Percentiles rank a stretch among this genome's conserved stretches.
Evolutionary conservation across 2,888 invertebrate genomes (phyloP).

Genomic region (Dryobotodes eremita): DNA sequence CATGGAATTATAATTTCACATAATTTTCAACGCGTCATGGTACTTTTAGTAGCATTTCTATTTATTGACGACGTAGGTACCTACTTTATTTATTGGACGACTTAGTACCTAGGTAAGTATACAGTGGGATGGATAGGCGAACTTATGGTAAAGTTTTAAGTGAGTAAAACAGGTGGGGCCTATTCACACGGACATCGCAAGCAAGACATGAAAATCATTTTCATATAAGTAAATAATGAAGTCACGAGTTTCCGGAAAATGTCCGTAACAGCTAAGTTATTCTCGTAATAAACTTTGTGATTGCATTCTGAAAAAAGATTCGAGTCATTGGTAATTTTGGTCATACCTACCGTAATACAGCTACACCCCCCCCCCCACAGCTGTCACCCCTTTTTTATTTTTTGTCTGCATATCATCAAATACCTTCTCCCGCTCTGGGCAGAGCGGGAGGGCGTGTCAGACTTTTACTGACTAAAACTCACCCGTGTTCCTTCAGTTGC

Average conservation of each 20-base stretch:
- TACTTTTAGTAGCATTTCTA: not conserved
- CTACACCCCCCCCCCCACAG: no score
- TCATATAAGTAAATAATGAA: constrained; percentile 2
- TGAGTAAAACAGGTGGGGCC: constrained; percentile 10
- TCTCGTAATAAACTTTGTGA: not conserved
- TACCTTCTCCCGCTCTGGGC: no score
- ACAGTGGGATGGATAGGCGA: not conserved
- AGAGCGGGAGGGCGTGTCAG: no score
- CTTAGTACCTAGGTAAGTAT: not conserved
- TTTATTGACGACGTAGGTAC: not conserved
- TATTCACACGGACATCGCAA: constrained; percentile 1
- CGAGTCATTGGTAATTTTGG: not conserved
- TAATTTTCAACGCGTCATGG: constrained; percentile 27
- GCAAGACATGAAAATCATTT: not conserved
- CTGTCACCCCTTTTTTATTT: no score
- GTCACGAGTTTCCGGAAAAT: not conserved
- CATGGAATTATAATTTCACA: constrained; percentile 17
- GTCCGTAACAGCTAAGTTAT: not conserved
- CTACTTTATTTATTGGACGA: not conserved
- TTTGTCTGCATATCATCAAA: no score
- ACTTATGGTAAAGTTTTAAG: not conserved
- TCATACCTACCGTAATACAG: not conserved
- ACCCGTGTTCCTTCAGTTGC: no score
- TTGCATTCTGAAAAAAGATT: constrained; percentile 7
- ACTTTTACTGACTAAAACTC: no score